These are phyloP conservation scores for Cyrtodaria siliqua DNA, from an alignment of 2,888 invertebrate species.

Conservation along the genomic window DNA sequence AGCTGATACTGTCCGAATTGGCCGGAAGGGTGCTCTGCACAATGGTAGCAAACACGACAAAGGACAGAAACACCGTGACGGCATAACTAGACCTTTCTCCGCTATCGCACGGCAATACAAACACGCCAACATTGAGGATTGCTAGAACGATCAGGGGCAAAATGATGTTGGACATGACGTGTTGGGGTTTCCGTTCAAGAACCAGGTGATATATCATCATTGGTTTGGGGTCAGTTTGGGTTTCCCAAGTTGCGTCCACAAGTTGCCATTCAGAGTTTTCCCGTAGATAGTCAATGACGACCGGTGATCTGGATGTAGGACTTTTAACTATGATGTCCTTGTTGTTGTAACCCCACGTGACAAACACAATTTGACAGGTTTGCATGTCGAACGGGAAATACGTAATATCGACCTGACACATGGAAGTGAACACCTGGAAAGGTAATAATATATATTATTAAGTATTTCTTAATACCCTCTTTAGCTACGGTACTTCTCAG, in stretches of 20 bases:
- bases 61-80: slow-evolving; percentile 48
- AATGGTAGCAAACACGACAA: slow-evolving; percentile 47
- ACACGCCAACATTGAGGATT: slow-evolving; percentile 37
- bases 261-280: slow-evolving; percentile 3
- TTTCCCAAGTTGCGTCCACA: background rate
- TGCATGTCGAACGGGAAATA: slow-evolving; percentile 17
- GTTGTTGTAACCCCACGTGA: slow-evolving; percentile 8
- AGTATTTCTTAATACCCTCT: too few relatives aligned
- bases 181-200: slow-evolving; percentile 1
- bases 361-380: background rate
- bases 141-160: slow-evolving; percentile 34
- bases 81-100: slow-evolving; percentile 54
- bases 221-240: background rate
- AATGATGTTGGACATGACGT: slow-evolving; percentile 43
- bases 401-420: slow-evolving; percentile 6
- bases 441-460: too few relatives aligned
- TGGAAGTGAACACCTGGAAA: slow-evolving; percentile 7
- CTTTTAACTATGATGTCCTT: background rate
- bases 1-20: slow-evolving; percentile 30
- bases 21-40: slow-evolving; percentile 43
- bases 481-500: too few relatives aligned
- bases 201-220: slow-evolving; percentile 8
- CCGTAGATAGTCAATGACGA: background rate
- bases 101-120: slow-evolving; percentile 40
- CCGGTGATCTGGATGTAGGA: background rate